A percentile compares a stretch with the other conserved stretches of the same genome.
Evolutionary conservation across 2,888 invertebrate species (phyloP).

Genomic region (Cyclophora punctaria): DNA sequence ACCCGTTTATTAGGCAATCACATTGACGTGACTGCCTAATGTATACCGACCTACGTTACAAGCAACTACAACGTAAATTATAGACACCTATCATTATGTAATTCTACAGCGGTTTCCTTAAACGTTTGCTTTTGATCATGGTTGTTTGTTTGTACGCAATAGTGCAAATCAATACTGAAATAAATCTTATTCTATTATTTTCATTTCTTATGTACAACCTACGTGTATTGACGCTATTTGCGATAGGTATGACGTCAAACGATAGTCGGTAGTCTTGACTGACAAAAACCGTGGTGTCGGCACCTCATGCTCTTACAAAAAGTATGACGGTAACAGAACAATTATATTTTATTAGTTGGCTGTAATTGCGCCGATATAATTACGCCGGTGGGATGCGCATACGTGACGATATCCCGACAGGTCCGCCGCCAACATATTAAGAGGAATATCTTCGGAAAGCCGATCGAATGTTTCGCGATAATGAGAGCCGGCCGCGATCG

Average conservation of each 20-base stretch:
- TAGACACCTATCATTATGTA: constrained; percentile 23
- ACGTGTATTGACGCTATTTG: not conserved
- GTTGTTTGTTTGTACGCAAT: not conserved
- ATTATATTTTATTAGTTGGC: constrained; percentile 74
- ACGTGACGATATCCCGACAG: constrained; percentile 72
- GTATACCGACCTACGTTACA: constrained; percentile 40
- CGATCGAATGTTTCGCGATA: constrained; percentile 71
- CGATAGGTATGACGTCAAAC: constrained; percentile 13
- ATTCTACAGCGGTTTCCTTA: constrained; percentile 20
- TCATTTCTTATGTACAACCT: not conserved
- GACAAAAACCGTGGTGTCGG: constrained; percentile 47
- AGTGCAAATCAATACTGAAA: no score
- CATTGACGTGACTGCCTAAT: constrained; percentile 59
- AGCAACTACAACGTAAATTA: constrained; percentile 44
- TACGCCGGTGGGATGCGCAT: constrained; percentile 58
- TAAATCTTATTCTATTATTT: not conserved
- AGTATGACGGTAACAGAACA: constrained; percentile 65
- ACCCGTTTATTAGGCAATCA: constrained; percentile 70
- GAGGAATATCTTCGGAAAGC: constrained; percentile 65
- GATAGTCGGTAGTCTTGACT: constrained; percentile 46
- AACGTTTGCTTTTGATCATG: constrained; percentile 8
- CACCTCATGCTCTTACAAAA: constrained; percentile 58
- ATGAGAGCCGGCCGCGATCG: constrained; percentile 67
- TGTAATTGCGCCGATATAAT: constrained; percentile 74
- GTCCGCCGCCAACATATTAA: constrained; percentile 65